These are phyloP conservation scores for Meteorus colon DNA, from an alignment of 2,888 invertebrate species.

Conservation along the genomic window DNA sequence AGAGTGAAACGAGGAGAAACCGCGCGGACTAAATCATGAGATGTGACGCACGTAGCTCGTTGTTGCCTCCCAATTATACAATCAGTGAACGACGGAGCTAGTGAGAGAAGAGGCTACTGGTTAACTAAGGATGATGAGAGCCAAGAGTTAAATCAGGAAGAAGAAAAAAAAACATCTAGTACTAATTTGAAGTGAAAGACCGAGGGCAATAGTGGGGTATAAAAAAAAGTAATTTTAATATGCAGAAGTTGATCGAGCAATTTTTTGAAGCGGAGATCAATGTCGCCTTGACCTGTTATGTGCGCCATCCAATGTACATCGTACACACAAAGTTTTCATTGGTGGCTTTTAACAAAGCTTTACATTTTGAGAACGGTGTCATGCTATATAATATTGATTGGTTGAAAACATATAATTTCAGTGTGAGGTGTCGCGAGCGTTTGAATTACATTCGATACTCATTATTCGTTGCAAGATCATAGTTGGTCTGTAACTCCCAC, in stretches of 20 bases:
- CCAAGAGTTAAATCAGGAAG: constrained; percentile 19
- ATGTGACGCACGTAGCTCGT: constrained; percentile 73
- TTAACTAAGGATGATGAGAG: constrained; percentile 36
- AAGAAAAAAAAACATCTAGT: constrained; percentile 15
- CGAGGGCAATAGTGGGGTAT: background rate
- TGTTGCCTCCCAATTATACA: constrained; percentile 72
- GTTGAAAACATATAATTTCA: too few relatives aligned
- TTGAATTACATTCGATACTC: too few relatives aligned
- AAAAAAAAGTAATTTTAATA: background rate
- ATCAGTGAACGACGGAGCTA: constrained; percentile 60
- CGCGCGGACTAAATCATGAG: constrained; percentile 66
- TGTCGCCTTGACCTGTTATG: too few relatives aligned
- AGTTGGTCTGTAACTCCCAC: too few relatives aligned
- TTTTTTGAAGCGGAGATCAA: background rate
- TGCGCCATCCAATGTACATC: too few relatives aligned
- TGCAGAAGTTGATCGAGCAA: background rate
- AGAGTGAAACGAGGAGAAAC: constrained; percentile 39
- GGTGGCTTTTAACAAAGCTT: too few relatives aligned
- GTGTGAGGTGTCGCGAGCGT: too few relatives aligned
- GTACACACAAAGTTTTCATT: too few relatives aligned
- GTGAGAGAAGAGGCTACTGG: constrained; percentile 47
- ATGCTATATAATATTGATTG: too few relatives aligned
- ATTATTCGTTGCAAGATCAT: too few relatives aligned
- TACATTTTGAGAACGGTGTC: too few relatives aligned
- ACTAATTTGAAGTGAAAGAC: background rate